Conservation (phyloP, 2,888 invertebrate genomes). For the Branchellion lobata region DNA sequence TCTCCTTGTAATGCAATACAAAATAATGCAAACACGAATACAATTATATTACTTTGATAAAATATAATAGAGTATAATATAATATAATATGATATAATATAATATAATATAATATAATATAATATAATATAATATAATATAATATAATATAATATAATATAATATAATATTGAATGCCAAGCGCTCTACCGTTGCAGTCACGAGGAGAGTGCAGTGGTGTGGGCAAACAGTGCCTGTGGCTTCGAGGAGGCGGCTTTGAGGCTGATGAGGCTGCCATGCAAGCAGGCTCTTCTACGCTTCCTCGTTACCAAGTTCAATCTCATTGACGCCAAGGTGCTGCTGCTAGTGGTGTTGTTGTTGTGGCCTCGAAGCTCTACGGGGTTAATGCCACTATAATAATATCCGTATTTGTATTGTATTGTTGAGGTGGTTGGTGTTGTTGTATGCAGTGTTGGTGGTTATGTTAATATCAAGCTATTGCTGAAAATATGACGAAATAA, state of each 20-base stretch:
- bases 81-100: too few species aligned
- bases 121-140: too few species aligned
- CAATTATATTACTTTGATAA: too few species aligned
- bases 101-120: too few species aligned
- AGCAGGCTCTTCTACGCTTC: constrained; percentile 83
- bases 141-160: too few species aligned
- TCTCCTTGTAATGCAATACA: too few species aligned
- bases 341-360: not conserved
- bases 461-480: not conserved
- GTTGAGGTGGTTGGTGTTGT: not conserved
- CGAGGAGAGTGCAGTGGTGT: constrained; percentile 80
- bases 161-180: too few species aligned
- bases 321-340: constrained; percentile 62
- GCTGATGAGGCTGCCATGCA: constrained; percentile 78
- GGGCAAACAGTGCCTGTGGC: constrained; percentile 83
- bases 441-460: not conserved
- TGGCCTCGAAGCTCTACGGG: too few species aligned
- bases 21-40: too few species aligned
- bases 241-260: constrained; percentile 93
- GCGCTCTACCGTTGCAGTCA: constrained; percentile 65
- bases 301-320: constrained; percentile 74
- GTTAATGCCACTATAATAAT: too few species aligned
- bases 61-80: too few species aligned
- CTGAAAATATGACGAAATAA: not conserved
- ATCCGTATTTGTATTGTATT: not conserved